Evolutionary conservation across 53 echinoderm and acorn worm genomes (phyloP).

Genomic region (Patiria pectinifera): DNA sequence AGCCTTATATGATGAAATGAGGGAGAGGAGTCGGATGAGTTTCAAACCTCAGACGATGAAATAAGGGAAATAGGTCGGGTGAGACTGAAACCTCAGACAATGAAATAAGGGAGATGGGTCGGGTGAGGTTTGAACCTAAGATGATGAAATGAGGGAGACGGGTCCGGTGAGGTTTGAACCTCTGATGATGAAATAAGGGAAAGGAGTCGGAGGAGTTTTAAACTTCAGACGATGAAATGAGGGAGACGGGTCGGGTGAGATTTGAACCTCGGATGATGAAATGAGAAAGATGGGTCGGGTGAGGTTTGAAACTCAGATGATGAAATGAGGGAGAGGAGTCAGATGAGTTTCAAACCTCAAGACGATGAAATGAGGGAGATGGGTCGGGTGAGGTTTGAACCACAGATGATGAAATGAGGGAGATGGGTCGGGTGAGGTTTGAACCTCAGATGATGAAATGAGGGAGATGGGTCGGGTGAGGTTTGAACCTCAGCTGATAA

Average conservation of each 20-base stretch:
- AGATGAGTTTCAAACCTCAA: conserved; percentile 43
- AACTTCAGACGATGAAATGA: too few relatives aligned
- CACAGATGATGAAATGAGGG: too few relatives aligned
- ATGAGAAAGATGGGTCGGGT: conserved; percentile 52
- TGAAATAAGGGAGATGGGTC: conserved; percentile 43
- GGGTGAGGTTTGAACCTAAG: conserved; percentile 44
- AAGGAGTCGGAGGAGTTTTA: too few relatives aligned
- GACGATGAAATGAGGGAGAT: too few relatives aligned
- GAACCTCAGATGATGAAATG: too few relatives aligned
- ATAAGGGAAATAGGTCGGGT: conserved; percentile 62
- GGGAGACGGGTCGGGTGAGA: too few relatives aligned
- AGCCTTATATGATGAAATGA: conserved; percentile 21
- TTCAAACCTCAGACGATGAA: background rate
- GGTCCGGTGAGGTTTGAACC: background rate
- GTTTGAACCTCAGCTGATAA: too few relatives aligned
- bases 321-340: conserved; percentile 47
- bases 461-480: too few relatives aligned
- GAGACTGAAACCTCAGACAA: background rate
- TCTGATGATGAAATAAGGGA: background rate
- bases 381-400: too few relatives aligned
- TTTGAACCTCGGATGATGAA: too few relatives aligned
- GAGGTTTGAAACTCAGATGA: background rate
- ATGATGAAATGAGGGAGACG: background rate
- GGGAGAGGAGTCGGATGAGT: conserved; percentile 67
- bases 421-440: too few relatives aligned